Evolutionary conservation across 2,888 invertebrate species (phyloP), one percentile per base, ranked within the genome.

Genomic region (Megamerina dolium): DNA sequence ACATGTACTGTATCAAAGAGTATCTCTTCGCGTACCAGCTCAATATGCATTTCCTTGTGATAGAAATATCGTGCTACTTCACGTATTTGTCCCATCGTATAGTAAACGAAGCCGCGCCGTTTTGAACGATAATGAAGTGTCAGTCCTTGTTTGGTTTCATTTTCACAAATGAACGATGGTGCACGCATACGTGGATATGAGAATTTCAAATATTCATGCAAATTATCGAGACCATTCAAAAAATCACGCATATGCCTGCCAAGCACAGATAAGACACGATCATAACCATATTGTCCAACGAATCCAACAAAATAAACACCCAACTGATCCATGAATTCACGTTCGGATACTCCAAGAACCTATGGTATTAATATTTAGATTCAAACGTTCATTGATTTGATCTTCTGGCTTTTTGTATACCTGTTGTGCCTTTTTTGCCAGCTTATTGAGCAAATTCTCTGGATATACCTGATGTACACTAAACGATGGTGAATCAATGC

Each of bases 121-220:
- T 92, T 93, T 55, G 92, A 93, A 41, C 93, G 77, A 70, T 94
- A 94, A 73, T 96, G 96, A 45, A 97, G 75, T 1, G 92, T 92
- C 49, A 97, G 74, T 1, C 96, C 96, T 61, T 88, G 86, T 43
- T 87, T 78, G 0, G 91, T 89, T 70, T 97, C 96, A 64, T 93
- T 91, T 70, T 95, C 95, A 63, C 94, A 94, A 57, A 94, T 95
- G 69, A 97, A 97, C 41, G 93, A 93, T 0, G 97, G 97, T 0
- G 96, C 95, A n/a, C 71, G 62, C 75, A 84, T 77, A 56, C 87
- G 79, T 0, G 94, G 94, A 66, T 95, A 95, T 41, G 92, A 93
- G 74, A 94, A 94, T 70, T 95, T 89, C 35, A 97, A 77, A 68
- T 97, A 97, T 68, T 96, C 96, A 69, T 97, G 97, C 18, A 97